Percentiles rank a stretch among this genome's conserved stretches.
phyloP scores from a whole-genome alignment of 2,797 vertebrate species.

The Holocentrus rufus region DNA sequence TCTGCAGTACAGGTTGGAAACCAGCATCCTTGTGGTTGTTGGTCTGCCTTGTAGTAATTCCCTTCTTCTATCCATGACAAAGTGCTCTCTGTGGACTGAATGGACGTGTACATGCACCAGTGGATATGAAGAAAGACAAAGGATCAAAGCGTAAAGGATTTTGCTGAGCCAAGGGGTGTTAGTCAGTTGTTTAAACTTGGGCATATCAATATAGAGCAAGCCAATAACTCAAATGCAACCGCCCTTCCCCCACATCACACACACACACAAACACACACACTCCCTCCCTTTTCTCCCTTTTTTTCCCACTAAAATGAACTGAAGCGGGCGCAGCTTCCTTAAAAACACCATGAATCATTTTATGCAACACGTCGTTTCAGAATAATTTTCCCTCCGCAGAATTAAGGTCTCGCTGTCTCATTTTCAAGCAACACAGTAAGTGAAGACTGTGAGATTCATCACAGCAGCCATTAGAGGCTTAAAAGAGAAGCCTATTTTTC shows the following conservation, averaged over 20 bases:
- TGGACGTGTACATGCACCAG: too few relatives aligned
- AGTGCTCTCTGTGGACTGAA: too few relatives aligned
- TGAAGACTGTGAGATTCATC: constrained; percentile 47
- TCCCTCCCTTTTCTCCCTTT: background rate
- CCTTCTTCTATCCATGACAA: background rate
- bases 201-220: constrained; percentile 8
- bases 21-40: too few relatives aligned
- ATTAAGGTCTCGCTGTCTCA: constrained; percentile 53
- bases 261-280: background rate
- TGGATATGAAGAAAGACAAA: background rate
- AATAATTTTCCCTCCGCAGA: constrained; percentile 46
- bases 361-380: constrained; percentile 11
- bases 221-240: background rate
- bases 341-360: constrained; percentile 43
- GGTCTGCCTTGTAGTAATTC: too few relatives aligned
- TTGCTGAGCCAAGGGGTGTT: background rate
- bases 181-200: constrained; percentile 17
- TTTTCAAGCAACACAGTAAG: constrained; percentile 38
- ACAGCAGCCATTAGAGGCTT: constrained; percentile 43
- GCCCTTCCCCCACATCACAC: background rate
- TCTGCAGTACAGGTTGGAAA: too few relatives aligned
- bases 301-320: constrained; percentile 19
- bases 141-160: constrained; percentile 7
- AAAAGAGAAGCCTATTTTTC: constrained; percentile 40
- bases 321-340: constrained; percentile 8